phyloP scores from a whole-genome alignment of 2,888 invertebrate species.

The Acanthosepion lycidas region DNA sequence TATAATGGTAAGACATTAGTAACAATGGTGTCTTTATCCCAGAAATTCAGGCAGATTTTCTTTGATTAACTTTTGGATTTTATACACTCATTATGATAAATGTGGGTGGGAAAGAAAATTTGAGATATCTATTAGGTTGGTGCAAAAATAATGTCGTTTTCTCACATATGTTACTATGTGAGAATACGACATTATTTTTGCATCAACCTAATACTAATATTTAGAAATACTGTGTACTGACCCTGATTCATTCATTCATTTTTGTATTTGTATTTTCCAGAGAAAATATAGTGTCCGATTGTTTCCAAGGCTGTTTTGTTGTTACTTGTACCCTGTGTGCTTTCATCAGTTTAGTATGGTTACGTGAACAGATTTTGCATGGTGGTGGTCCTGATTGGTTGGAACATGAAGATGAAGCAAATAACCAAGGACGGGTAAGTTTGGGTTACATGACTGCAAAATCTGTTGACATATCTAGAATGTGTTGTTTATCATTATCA shows the following conservation, averaged over 20 bases:
- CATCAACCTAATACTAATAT: too few relatives aligned
- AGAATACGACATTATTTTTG: too few relatives aligned
- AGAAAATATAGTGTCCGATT: constrained; percentile 93
- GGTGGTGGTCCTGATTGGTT: constrained; percentile 98
- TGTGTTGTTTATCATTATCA: neutral
- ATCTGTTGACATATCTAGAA: too few relatives aligned
- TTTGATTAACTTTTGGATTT: too few relatives aligned
- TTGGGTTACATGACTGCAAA: neutral
- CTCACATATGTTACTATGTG: too few relatives aligned
- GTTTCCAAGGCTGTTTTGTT: constrained; percentile 96
- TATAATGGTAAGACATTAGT: too few relatives aligned
- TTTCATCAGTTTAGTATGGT: constrained; percentile 97
- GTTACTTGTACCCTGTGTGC: constrained; percentile 96
- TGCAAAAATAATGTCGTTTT: too few relatives aligned
- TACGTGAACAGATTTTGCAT: constrained; percentile 96
- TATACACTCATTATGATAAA: too few relatives aligned
- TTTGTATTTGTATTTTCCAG: constrained; percentile 64
- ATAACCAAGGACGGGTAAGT: constrained; percentile 61
- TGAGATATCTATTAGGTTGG: too few relatives aligned
- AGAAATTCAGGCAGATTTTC: too few relatives aligned
- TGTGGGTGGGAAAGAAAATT: too few relatives aligned
- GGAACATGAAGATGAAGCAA: constrained; percentile 76
- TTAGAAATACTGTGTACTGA: neutral
- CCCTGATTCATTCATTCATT: neutral
- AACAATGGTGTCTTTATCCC: too few relatives aligned